phyloP scores from a whole-genome alignment of 2,888 invertebrate genomes.

The Platycheirus albimanus region DNA sequence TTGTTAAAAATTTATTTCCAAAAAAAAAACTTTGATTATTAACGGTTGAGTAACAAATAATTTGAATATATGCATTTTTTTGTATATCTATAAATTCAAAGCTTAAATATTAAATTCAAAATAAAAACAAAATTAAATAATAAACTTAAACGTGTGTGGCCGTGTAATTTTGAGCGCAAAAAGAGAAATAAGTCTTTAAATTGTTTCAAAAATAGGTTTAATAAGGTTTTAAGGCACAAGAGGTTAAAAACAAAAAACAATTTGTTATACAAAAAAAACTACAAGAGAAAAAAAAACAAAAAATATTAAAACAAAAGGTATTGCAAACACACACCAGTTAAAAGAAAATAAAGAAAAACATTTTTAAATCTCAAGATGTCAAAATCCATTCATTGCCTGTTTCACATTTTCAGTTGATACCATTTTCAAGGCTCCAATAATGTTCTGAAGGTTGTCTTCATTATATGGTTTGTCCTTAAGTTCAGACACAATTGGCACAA shows the following conservation, averaged over 20 bases:
- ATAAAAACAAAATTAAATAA: conserved; percentile 31
- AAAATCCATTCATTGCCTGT: conserved; percentile 82
- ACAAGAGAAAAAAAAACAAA: conserved; percentile 10
- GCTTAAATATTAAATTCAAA: background rate
- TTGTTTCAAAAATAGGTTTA: background rate
- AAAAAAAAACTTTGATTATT: conserved; percentile 1
- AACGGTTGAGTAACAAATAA: conserved; percentile 33
- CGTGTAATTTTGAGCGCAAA: conserved; percentile 57
- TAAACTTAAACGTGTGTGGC: conserved; percentile 37
- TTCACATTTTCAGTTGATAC: conserved; percentile 82
- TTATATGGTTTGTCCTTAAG: conserved; percentile 80
- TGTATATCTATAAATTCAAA: conserved; percentile 38
- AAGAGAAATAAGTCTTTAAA: background rate
- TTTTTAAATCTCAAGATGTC: conserved; percentile 63
- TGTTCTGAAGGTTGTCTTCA: conserved; percentile 81
- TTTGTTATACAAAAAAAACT: background rate
- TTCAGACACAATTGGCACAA: conserved; percentile 81
- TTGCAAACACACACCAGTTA: conserved; percentile 11
- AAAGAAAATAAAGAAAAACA: background rate
- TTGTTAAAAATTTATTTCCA: conserved; percentile 32
- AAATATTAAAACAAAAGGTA: no score
- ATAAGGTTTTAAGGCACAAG: conserved; percentile 1
- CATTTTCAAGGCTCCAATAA: conserved; percentile 81
- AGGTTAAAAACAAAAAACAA: background rate
- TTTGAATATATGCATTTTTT: conserved; percentile 28